Evolutionary conservation across 2,888 invertebrate genomes (phyloP), one percentile per base, ranked within the genome.

Genomic region (Drosophila sordidapex): DNA sequence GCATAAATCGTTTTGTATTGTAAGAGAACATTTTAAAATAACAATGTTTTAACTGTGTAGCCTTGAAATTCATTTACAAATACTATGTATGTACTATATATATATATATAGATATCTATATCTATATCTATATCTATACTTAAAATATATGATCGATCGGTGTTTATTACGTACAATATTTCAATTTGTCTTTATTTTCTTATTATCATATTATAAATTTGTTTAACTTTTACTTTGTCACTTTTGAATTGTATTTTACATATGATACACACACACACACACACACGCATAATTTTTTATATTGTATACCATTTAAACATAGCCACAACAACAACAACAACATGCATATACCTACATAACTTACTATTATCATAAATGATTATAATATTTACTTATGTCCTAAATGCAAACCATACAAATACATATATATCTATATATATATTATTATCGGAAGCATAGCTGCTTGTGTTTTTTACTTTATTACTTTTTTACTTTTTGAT

Each of bases 21-120:
- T 78, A 78, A 78, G 74, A 52, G 57, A 66, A 70, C 51, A 61
- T 78, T 77, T 77, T 77, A 66, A 69, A 57, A 21, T 60, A 57
- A 76, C 21, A 79, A 80, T 53, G 80, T 84, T 84, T 84, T 87
- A 83, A 84, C 84, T 86, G 87, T 87, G 84, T 84, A 84, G 84
- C 82, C 87, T 84, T 87, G 82, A 87, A 74, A 80, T 84, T 79
- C 70, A 84, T 82, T 83, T 83, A 79, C 84, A 87, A 81, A 67
- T 58, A 68, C 62, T 67, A 69, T 53, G 18, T 52, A 43, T 78
- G 64, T 63, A 52, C 40, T 25, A 49, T 40, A 53, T n/a, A 54
- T 13, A 63, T 48, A 48, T 29, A 49, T 27, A 52, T 29, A 52
- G 6, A 69, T 40, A 62, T 46, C 57, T 4, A 43, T 27, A 31